phyloP scores from a whole-genome alignment of 2,888 invertebrate species.

The Dasypogon diadema region DNA sequence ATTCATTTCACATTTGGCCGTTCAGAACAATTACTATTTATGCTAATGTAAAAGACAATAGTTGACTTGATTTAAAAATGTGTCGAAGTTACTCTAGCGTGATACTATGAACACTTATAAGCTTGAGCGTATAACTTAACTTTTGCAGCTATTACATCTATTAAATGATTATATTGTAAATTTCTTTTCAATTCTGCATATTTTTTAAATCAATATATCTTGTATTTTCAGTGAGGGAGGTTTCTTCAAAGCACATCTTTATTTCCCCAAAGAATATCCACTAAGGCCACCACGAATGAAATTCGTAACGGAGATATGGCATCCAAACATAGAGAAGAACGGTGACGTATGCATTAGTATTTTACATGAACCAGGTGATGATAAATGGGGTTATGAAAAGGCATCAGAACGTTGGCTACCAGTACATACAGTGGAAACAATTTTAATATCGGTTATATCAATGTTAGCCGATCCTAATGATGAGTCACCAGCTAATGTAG shows the following conservation, averaged over 20 bases:
- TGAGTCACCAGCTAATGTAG: constrained; percentile 99
- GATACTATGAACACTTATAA: too few relatives aligned
- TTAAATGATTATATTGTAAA: too few relatives aligned
- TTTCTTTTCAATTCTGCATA: too few relatives aligned
- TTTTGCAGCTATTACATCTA: too few relatives aligned
- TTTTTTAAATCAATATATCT: constrained; percentile 47
- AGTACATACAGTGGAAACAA: constrained; percentile 98
- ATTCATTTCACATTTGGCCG: too few relatives aligned
- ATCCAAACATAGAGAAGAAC: constrained; percentile 83
- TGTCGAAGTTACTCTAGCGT: too few relatives aligned
- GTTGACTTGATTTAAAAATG: too few relatives aligned
- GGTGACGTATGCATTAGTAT: constrained; percentile 95
- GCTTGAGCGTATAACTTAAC: too few relatives aligned
- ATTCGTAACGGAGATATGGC: constrained; percentile 99
- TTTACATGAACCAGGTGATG: constrained; percentile 98
- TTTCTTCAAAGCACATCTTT: constrained; percentile 98
- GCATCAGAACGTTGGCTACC: constrained; percentile 98
- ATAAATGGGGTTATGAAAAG: constrained; percentile 98
- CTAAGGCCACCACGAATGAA: constrained; percentile 98
- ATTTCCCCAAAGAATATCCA: constrained; percentile 99
- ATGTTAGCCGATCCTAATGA: constrained; percentile 99
- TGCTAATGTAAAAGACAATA: too few relatives aligned
- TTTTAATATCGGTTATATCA: constrained; percentile 98
- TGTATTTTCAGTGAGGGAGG: constrained; percentile 89
- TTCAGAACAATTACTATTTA: too few relatives aligned